These are phyloP conservation scores for Fissipunctia ypsillon DNA, from an alignment of 2,888 invertebrate genomes.

Conservation along the genomic window DNA sequence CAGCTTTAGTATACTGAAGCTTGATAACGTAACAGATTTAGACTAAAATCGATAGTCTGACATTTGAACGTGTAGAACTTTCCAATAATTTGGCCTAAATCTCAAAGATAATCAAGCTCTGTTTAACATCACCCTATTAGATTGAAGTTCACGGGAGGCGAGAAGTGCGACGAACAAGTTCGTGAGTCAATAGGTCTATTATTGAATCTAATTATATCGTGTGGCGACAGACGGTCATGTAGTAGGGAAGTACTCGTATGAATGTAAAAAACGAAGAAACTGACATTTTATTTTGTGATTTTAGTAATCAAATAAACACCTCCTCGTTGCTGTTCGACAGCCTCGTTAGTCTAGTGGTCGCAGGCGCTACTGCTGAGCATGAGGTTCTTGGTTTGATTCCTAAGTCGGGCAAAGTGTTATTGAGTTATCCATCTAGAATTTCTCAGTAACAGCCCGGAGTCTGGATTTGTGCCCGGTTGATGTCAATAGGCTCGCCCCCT, in stretches of 20 bases:
- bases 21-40: conserved; percentile 15
- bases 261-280: background rate
- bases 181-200: conserved; percentile 5
- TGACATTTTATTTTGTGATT: background rate
- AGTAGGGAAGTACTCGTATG: background rate
- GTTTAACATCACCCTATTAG: conserved; percentile 26
- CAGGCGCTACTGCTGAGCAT: too few relatives aligned
- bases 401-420: too few relatives aligned
- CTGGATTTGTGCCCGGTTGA: too few relatives aligned
- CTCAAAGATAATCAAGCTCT: conserved; percentile 46
- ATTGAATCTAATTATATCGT: conserved; percentile 15
- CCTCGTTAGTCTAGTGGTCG: too few relatives aligned
- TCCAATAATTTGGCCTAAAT: conserved; percentile 45
- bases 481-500: too few relatives aligned
- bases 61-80: conserved; percentile 46
- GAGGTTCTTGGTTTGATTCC: too few relatives aligned
- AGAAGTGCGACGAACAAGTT: conserved; percentile 2
- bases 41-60: conserved; percentile 49
- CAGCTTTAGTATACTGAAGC: too few relatives aligned
- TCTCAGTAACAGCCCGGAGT: too few relatives aligned
- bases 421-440: too few relatives aligned
- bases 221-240: background rate
- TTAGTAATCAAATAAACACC: background rate
- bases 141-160: conserved; percentile 28
- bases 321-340: too few relatives aligned